Conservation (phyloP, 2,113 vertebrate species). For the Crocuta crocuta region DNA sequence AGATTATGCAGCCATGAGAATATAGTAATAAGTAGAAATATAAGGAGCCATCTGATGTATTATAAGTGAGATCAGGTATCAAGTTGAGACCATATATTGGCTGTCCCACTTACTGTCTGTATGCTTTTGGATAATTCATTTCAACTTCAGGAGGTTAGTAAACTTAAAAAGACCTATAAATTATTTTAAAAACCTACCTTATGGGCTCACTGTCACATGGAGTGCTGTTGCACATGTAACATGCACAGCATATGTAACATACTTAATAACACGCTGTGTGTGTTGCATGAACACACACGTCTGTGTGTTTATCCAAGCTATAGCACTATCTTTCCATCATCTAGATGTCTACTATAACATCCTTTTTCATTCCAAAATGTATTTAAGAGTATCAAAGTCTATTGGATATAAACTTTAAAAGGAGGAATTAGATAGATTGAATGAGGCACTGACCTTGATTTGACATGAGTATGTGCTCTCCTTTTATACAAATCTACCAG, state of each 20-base stretch:
- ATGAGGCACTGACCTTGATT: background rate
- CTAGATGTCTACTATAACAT: background rate
- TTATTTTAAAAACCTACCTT: background rate
- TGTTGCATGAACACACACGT: background rate
- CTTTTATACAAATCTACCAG: background rate
- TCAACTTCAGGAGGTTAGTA: background rate
- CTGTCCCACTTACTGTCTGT: background rate
- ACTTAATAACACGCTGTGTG: background rate
- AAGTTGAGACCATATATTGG: background rate
- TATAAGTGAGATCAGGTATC: background rate
- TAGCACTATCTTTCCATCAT: background rate
- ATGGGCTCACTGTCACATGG: background rate
- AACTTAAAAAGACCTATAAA: background rate
- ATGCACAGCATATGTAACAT: background rate
- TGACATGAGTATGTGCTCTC: background rate
- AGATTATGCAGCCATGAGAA: background rate
- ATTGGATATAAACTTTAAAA: background rate
- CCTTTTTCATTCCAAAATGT: background rate
- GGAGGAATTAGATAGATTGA: background rate
- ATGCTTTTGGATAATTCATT: background rate
- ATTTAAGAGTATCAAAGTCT: background rate
- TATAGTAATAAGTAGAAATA: background rate
- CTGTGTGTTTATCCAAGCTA: background rate
- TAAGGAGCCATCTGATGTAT: fast-evolving
- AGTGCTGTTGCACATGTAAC: background rate